Percentiles rank a stretch among this genome's conserved stretches.
phyloP scores from a whole-genome alignment of 2,113 vertebrate genomes.

The Prionailurus bengalensis region DNA sequence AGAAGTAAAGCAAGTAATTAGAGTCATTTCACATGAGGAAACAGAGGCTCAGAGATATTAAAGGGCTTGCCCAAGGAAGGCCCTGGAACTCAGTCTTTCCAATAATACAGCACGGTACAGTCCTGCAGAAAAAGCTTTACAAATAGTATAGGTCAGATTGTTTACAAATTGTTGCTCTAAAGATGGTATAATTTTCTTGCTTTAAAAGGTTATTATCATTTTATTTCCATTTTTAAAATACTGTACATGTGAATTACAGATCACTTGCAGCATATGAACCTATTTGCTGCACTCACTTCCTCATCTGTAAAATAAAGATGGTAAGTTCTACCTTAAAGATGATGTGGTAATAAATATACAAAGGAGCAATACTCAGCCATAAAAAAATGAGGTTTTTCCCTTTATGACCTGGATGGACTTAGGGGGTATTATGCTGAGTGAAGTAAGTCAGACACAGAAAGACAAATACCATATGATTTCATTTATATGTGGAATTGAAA shows the following conservation, averaged over 20 bases:
- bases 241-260: background rate
- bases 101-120: background rate
- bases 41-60: background rate
- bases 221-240: constrained; percentile 34
- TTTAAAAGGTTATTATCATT: constrained; percentile 16
- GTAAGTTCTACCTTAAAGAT: background rate
- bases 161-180: background rate
- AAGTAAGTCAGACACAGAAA: no score
- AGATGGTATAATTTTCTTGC: background rate
- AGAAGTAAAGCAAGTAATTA: background rate
- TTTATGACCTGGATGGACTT: no score
- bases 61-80: background rate
- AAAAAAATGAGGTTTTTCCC: no score
- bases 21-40: background rate
- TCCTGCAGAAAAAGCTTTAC: background rate
- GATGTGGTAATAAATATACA: no score
- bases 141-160: background rate
- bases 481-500: no score
- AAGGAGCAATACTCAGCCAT: no score
- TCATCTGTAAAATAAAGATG: background rate
- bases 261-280: background rate
- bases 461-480: no score
- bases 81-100: background rate
- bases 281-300: background rate
- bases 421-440: no score